Percentiles rank a stretch among this genome's conserved stretches.
phyloP scores from a whole-genome alignment of 2,888 invertebrate species.

The Tanytarsus gracilentus region DNA sequence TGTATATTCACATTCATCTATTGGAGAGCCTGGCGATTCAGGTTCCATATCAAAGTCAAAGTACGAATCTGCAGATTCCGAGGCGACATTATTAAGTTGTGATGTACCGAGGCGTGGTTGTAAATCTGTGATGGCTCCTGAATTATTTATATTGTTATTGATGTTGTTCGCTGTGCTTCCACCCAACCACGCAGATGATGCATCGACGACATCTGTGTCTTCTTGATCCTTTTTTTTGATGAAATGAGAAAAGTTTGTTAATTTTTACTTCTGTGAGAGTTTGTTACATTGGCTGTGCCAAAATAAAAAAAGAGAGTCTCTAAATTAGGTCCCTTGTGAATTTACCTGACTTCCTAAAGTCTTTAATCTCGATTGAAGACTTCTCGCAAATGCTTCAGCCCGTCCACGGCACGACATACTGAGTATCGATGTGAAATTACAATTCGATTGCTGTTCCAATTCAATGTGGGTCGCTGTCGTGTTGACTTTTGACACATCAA shows the following conservation, averaged over 20 bases:
- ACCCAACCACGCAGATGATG: conserved; percentile 38
- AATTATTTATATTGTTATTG: conserved; percentile 31
- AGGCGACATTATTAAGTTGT: neutral
- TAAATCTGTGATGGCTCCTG: conserved; percentile 34
- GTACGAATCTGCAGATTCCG: conserved; percentile 49
- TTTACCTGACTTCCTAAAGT: conserved; percentile 53
- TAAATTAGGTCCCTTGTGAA: no score
- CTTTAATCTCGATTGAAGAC: conserved; percentile 63
- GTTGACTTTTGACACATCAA: conserved; percentile 11
- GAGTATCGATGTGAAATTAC: conserved; percentile 47
- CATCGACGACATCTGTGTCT: neutral
- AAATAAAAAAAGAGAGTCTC: conserved; percentile 40
- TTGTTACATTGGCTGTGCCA: no score
- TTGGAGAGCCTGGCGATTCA: conserved; percentile 62
- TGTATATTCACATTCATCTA: conserved; percentile 52
- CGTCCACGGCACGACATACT: conserved; percentile 67
- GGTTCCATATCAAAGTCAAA: conserved; percentile 57
- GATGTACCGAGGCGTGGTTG: conserved; percentile 33
- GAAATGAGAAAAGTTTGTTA: conserved; percentile 47
- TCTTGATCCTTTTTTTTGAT: neutral
- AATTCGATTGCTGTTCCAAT: conserved; percentile 19
- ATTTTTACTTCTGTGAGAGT: no score
- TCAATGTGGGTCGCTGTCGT: conserved; percentile 17
- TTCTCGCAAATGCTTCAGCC: conserved; percentile 71
- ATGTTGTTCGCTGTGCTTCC: no score